Evolutionary conservation across 2,113 vertebrate species (phyloP).

Genomic region (Mirza zaza): DNA sequence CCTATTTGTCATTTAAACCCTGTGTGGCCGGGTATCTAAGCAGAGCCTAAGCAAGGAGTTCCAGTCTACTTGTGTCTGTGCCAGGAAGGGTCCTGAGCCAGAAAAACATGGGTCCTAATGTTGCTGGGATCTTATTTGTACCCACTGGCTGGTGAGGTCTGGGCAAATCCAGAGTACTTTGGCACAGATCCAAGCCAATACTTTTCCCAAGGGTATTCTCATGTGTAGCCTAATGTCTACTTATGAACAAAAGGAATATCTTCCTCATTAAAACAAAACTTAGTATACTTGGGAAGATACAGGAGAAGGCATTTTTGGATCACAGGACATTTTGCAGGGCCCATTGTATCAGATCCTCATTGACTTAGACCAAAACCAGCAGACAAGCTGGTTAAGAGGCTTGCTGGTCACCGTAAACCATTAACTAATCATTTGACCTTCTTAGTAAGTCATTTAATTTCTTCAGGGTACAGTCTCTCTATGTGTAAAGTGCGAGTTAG

Average conservation of each 20-base stretch:
- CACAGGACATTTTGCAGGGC: neutral
- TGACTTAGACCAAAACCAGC: neutral
- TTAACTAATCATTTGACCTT: neutral
- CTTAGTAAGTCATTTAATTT: neutral
- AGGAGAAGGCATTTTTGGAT: neutral
- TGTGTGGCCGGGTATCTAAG: neutral
- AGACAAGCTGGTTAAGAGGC: neutral
- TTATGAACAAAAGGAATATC: neutral
- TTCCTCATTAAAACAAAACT: conserved; percentile 17
- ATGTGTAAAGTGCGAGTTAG: neutral
- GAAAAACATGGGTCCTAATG: neutral
- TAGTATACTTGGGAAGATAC: neutral
- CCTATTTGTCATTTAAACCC: neutral
- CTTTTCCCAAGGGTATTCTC: neutral
- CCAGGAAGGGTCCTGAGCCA: neutral
- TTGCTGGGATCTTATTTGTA: neutral
- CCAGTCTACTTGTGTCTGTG: neutral
- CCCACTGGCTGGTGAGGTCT: neutral
- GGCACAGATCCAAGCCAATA: neutral
- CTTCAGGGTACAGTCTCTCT: neutral
- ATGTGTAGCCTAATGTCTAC: neutral
- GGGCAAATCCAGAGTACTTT: neutral
- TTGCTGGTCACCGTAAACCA: neutral
- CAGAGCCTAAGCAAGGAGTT: neutral
- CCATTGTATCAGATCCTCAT: neutral